Base-by-base conservation (phyloP, 53 echinoderm and acorn worm species). In the Pentamera pediparva region DNA sequence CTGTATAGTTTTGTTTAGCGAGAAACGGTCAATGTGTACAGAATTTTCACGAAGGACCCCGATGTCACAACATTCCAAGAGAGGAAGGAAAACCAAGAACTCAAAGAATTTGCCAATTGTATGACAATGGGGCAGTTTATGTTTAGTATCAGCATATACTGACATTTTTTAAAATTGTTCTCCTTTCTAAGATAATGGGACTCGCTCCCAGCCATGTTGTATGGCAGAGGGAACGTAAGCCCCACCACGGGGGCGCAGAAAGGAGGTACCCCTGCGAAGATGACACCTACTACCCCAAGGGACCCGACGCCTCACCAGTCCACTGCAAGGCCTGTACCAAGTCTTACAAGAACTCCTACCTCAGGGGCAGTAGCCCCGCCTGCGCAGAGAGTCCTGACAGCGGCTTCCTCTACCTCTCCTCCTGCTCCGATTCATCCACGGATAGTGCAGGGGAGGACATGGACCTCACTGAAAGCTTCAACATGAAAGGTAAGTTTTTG, bases 151-250 rank as follows among this genome's bases (percentile, higher is more conserved):
- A n/a, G n/a, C n/a, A n/a, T n/a, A n/a, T n/a, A n/a, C n/a, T n/a
- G n/a, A n/a, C n/a, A n/a, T n/a, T n/a, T n/a, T n/a, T n/a, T n/a
- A n/a, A n/a, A n/a, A n/a, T n/a, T n/a, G n/a, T n/a, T n/a, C n/a
- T n/a, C n/a, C n/a, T n/a, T n/a, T n/a, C n/a, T n/a, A n/a, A 90
- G 95, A 85, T 95, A 18, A 95, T 94, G 88, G 81, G 84, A 8
- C 75, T 95, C 28, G 70, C 84, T 62, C 87, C 95, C 22, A 72
- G 90, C 56, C 90, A 95, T 64, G 55, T 72, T 40, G 75, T 90
- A 65, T 95, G 95, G 95, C 73, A 82, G 17, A 78, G 95, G 30
- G 87, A 95, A 48, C 85, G 95, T 10, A 70, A 82, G 41, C 26
- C 53, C 10, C 90, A 95, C 37, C 95, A 95, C 59, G 64, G 82